A percentile compares a stretch with the other conserved stretches of the same genome.
Conservation (phyloP, 2,888 invertebrate species). For the Andrena hattorfiana region DNA sequence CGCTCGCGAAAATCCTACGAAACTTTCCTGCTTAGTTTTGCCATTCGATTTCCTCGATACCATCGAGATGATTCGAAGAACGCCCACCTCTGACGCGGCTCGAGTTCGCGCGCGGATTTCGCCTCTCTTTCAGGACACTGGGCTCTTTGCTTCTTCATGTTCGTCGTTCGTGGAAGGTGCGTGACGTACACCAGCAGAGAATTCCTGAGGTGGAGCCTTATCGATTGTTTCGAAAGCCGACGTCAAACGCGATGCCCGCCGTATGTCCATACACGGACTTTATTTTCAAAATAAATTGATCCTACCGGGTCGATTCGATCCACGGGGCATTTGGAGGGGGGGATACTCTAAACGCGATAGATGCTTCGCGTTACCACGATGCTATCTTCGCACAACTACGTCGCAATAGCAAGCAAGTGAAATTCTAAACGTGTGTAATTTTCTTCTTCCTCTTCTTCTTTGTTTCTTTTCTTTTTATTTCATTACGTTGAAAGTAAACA, state of each 20-base stretch:
- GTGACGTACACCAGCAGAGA: conserved; percentile 68
- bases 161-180: conserved; percentile 72
- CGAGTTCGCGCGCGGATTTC: conserved; percentile 56
- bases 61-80: conserved; percentile 29
- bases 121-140: conserved; percentile 42
- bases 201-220: conserved; percentile 64
- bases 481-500: background rate
- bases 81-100: background rate
- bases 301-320: background rate
- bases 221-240: conserved; percentile 68
- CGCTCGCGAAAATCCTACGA: background rate
- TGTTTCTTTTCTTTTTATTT: background rate
- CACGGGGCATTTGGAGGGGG: background rate
- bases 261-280: conserved; percentile 18
- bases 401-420: background rate
- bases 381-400: conserved; percentile 10
- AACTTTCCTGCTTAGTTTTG: background rate
- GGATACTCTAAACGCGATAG: conserved; percentile 9
- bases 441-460: no score
- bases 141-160: conserved; percentile 29
- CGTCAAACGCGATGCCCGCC: conserved; percentile 32
- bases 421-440: conserved; percentile 10
- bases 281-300: conserved; percentile 19
- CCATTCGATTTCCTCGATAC: conserved; percentile 46
- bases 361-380: conserved; percentile 20